Percentiles rank a stretch among this genome's conserved stretches.
Conservation (phyloP, 2,797 vertebrate genomes). For the Arctocebus calabarensis region DNA sequence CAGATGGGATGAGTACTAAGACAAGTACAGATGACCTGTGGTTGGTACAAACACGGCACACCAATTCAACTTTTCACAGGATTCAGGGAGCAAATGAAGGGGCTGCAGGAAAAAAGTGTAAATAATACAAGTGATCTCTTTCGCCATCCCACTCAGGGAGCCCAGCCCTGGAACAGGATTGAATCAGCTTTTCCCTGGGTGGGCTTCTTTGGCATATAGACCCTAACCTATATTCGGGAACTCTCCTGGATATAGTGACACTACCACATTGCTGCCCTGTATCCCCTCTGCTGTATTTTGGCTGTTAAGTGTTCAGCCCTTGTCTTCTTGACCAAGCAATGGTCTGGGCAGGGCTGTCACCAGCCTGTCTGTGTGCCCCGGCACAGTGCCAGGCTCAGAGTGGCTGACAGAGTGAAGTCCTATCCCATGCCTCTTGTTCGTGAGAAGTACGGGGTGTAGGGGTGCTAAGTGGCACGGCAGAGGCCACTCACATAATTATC, state of each 20-base stretch:
- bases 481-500: neutral
- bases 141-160: neutral
- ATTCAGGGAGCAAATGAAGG: slow-evolving; percentile 33
- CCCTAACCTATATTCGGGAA: neutral
- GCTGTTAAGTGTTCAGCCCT: neutral
- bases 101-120: slow-evolving; percentile 21
- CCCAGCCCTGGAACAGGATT: neutral
- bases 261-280: neutral
- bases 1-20: neutral
- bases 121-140: slow-evolving; percentile 31
- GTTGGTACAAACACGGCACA: neutral
- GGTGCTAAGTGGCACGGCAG: neutral
- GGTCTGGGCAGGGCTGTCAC: neutral
- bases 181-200: neutral
- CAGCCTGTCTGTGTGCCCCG: neutral
- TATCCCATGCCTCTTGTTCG: neutral
- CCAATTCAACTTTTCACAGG: neutral
- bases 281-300: neutral
- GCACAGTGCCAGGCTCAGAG: neutral
- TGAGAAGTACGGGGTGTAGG: neutral
- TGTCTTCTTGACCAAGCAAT: neutral
- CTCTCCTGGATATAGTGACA: neutral
- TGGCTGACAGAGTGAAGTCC: neutral
- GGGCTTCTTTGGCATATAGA: neutral
- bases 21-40: slow-evolving; percentile 13